phyloP scores from a whole-genome alignment of 2,113 vertebrate species.

The Montifringilla adamsi region DNA sequence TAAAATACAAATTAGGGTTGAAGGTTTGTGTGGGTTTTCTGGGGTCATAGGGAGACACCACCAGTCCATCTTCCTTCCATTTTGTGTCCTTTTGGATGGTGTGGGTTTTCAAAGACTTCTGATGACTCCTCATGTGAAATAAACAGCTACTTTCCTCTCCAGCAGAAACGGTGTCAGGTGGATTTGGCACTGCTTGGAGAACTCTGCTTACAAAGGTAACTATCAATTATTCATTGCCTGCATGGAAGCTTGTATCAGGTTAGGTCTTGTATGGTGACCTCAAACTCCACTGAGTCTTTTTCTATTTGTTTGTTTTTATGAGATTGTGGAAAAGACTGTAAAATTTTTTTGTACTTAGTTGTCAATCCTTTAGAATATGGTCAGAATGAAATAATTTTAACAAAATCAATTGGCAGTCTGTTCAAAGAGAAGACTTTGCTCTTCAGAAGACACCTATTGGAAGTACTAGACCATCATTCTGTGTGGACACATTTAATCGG shows the following conservation, averaged over 20 bases:
- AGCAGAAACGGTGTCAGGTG: neutral
- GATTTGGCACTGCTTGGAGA: neutral
- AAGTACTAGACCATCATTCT: neutral
- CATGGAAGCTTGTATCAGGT: neutral
- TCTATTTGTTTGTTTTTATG: neutral
- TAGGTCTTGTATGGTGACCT: neutral
- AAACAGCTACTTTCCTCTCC: neutral
- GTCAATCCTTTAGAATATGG: neutral
- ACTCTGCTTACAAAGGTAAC: neutral
- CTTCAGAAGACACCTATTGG: neutral
- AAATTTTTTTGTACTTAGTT: neutral
- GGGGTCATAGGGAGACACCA: rapidly evolving
- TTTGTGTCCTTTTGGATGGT: neutral
- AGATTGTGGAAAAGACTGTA: neutral
- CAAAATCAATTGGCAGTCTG: neutral
- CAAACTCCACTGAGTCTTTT: neutral
- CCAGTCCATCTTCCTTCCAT: neutral
- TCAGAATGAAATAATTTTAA: neutral
- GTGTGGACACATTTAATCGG: neutral
- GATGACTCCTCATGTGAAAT: neutral
- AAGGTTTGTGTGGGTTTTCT: neutral
- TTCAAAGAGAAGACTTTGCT: neutral
- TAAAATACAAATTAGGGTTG: neutral
- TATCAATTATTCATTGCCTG: neutral
- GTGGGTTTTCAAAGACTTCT: neutral